A percentile compares a stretch with the other conserved stretches of the same genome.
These are phyloP conservation scores for Acheta domesticus DNA, from an alignment of 2,888 invertebrate genomes.

Conservation along the genomic window DNA sequence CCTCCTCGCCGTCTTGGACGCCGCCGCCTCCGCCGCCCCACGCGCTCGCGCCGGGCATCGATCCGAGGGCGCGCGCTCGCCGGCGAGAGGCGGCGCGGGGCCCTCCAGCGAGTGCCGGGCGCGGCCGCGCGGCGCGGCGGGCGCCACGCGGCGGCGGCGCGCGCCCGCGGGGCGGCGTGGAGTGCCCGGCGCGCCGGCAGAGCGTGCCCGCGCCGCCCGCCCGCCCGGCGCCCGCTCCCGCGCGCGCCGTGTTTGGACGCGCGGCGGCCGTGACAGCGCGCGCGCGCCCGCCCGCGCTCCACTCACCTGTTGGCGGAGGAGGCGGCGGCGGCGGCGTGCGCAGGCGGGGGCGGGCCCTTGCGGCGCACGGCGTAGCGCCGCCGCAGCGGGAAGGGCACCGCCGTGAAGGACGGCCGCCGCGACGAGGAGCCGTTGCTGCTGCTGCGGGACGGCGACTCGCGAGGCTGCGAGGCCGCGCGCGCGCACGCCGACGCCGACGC, in stretches of 20 bases:
- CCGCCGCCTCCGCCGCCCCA: background rate
- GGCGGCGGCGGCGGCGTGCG: background rate
- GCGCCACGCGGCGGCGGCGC: background rate
- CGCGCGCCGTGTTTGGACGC: background rate
- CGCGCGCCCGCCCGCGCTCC: background rate
- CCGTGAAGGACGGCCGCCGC: background rate
- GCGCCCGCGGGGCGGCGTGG: background rate
- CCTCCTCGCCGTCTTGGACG: background rate
- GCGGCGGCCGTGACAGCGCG: background rate
- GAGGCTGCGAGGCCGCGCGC: background rate
- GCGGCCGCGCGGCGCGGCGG: background rate
- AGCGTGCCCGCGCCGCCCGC: background rate
- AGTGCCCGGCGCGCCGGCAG: background rate
- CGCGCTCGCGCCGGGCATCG: slow-evolving; percentile 1
- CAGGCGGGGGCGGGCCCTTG: background rate
- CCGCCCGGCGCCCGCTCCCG: background rate
- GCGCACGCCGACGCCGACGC: background rate
- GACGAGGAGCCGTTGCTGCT: background rate
- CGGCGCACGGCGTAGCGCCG: background rate
- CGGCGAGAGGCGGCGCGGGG: background rate
- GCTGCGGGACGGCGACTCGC: background rate
- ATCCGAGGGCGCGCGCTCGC: background rate
- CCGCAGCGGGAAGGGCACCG: background rate
- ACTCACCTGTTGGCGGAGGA: background rate
- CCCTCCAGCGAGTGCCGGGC: background rate